Conservation (phyloP, 2,888 invertebrate species). For the Agrotis exclamationis region DNA sequence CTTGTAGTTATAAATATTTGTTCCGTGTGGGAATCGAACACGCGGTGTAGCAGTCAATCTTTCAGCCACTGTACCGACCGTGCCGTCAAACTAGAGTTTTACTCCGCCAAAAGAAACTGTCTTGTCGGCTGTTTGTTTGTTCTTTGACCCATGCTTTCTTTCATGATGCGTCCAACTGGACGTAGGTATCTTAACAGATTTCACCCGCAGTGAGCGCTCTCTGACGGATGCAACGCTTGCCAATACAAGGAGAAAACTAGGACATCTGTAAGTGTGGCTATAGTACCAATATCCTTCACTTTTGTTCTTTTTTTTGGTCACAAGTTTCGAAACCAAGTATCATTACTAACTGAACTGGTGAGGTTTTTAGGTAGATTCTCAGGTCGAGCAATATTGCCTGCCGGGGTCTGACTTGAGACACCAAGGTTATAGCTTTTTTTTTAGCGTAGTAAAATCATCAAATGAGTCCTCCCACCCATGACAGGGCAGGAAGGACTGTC, state of each 20-base stretch:
- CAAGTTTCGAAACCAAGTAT: neutral
- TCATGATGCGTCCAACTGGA: constrained; percentile 10
- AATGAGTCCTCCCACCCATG: too few relatives aligned
- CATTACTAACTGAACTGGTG: too few relatives aligned
- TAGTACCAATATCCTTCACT: neutral
- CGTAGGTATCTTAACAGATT: constrained; percentile 19
- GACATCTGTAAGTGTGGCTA: neutral
- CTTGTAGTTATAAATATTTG: too few relatives aligned
- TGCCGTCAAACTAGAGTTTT: neutral
- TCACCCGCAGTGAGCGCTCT: constrained; percentile 11
- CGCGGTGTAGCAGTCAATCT: too few relatives aligned
- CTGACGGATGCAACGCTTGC: constrained; percentile 18
- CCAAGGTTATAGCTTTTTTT: too few relatives aligned
- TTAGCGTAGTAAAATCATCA: too few relatives aligned
- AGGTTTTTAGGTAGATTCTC: too few relatives aligned
- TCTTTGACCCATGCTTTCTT: constrained; percentile 15
- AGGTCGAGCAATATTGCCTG: too few relatives aligned
- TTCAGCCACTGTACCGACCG: too few relatives aligned
- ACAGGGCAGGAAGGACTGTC: too few relatives aligned
- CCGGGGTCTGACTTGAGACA: too few relatives aligned
- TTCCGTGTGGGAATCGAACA: too few relatives aligned
- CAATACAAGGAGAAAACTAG: constrained; percentile 29
- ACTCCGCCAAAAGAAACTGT: constrained; percentile 22
- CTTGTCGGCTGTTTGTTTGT: neutral
- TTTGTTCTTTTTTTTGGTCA: neutral